Evolutionary conservation across 2,113 vertebrate genomes (phyloP).

Genomic region (Xenopus laevis): DNA sequence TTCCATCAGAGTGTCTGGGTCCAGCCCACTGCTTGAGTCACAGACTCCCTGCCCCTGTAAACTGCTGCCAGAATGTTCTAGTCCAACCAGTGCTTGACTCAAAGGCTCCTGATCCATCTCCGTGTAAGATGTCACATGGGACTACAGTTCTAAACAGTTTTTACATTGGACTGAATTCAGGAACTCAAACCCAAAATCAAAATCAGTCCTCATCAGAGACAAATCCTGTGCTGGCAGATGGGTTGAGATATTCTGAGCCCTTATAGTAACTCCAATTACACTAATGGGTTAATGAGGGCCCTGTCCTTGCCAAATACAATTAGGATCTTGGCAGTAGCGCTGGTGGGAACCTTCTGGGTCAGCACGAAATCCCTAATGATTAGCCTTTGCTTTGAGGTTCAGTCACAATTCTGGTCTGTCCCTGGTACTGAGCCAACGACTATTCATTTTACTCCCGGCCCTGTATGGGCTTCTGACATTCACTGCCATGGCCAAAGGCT

Average conservation of each 20-base stretch:
- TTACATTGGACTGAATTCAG: no score
- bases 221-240: background rate
- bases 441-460: background rate
- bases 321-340: constrained; percentile 18
- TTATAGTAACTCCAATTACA: constrained; percentile 15
- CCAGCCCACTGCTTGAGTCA: no score
- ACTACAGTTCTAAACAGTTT: no score
- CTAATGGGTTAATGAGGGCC: background rate
- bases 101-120: no score
- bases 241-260: background rate
- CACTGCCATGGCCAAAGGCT: background rate
- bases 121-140: no score
- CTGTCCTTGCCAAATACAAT: constrained; percentile 17
- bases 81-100: no score
- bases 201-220: background rate
- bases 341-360: background rate
- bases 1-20: no score
- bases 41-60: no score
- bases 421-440: constrained; percentile 9
- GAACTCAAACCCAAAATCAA: no score
- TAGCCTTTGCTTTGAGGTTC: constrained; percentile 17
- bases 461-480: background rate
- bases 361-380: constrained; percentile 18
- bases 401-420: constrained; percentile 24
- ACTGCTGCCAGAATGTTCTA: no score